Base-by-base conservation (phyloP, 2,888 invertebrate species). In the Augiades crinisus region DNA sequence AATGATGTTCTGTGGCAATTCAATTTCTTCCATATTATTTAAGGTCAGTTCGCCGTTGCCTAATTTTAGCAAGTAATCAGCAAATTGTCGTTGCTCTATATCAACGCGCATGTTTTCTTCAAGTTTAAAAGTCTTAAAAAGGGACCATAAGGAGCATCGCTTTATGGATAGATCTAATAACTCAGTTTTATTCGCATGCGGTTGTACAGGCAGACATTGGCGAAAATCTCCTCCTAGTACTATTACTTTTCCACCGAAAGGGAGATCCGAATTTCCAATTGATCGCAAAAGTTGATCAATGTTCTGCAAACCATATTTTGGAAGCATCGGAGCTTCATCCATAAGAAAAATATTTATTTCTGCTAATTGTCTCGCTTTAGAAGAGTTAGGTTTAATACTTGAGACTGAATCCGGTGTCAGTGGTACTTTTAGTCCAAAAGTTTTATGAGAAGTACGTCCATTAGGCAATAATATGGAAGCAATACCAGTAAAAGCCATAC, bases 61-160 rank as follows among this genome's bases (percentile, higher is more conserved):
- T 47, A 56, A 56, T 44, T 56, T 56, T 44, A 57, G 43, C 47
- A 51, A 55, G 36, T 47, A 51, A 50, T 52, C 54, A 55, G 50
- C 50, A 55, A 57, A 57, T 57, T 53, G 47, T 7, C 55, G 46
- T 55, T 57, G 47, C 47, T 47, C 49, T 53, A 57, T 57, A 53
- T 54, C 43, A 50, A 53, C 54, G 47, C 49, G 54, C 53, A 57
- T 57, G 47, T 57, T 57, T 54, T 57, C 53, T 46, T 54, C 57
- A 36, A 57, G 47, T 49, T 52, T 57, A 41, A 54, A 54, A 41
- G 49, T 54, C 54, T 54, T 47, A 56, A 51, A 50, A 54, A 56
- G 17, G 10, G 54, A 54, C 52, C 52, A 51, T 54, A 56, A 44
- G 31, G 54, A 53, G 52, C 47, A 50, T 49, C 44, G 47, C 19